A percentile compares a stretch with the other conserved stretches of the same genome.
Conservation (phyloP, 1,140 invertebrate species). For the Episyrphus balteatus region DNA sequence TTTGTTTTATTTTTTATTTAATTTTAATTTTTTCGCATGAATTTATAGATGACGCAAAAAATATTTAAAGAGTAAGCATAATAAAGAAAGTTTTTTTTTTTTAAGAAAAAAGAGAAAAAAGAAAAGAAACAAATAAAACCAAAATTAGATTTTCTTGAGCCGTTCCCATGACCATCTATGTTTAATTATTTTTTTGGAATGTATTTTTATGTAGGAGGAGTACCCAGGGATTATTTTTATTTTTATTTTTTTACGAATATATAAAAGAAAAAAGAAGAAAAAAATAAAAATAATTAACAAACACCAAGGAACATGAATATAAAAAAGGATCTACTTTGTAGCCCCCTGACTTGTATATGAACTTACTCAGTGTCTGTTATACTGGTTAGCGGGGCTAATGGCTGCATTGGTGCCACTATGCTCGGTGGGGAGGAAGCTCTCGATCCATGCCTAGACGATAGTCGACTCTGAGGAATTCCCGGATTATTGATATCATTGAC, state of each 20-base stretch:
- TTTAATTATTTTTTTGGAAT: constrained; percentile 12
- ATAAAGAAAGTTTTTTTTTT: neutral
- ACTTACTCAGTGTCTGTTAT: constrained; percentile 50
- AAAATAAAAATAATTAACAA: neutral
- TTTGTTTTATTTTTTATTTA: neutral
- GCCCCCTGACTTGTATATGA: too few species aligned
- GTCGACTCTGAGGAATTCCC: constrained; percentile 35
- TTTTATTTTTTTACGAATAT: neutral
- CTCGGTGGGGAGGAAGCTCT: constrained; percentile 27
- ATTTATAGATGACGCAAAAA: too few species aligned
- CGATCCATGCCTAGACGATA: constrained; percentile 35
- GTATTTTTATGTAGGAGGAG: constrained; percentile 1
- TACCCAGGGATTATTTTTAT: constrained; percentile 4
- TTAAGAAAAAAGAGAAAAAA: constrained; percentile 10
- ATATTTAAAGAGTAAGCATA: neutral
- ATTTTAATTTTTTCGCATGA: too few species aligned
- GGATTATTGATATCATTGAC: constrained; percentile 44
- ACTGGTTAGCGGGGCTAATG: constrained; percentile 44
- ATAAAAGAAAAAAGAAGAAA: neutral
- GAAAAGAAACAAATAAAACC: constrained; percentile 12
- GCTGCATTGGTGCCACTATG: constrained; percentile 38
- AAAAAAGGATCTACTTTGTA: neutral
- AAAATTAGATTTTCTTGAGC: constrained; percentile 36
- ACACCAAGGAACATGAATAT: neutral
- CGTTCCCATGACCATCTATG: constrained; percentile 34